Evolutionary conservation across 2,888 invertebrate species (phyloP).

Genomic region (Mimas tiliae): DNA sequence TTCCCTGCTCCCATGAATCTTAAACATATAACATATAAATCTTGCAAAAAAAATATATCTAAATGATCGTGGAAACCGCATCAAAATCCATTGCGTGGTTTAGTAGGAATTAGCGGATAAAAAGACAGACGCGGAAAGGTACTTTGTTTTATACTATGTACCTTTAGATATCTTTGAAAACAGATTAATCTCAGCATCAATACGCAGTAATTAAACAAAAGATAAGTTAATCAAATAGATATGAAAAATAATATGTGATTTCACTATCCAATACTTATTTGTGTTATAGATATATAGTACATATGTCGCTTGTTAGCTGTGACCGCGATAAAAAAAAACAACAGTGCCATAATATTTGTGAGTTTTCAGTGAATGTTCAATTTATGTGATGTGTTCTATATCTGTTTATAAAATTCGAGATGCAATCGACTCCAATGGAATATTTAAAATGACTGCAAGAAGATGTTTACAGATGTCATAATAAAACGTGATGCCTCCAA

Average conservation of each 20-base stretch:
- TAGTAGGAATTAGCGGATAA: no score
- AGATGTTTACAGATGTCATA: slow-evolving; percentile 36
- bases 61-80: no score
- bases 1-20: no score
- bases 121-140: no score
- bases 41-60: no score
- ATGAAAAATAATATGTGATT: slow-evolving; percentile 3
- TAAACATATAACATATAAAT: no score
- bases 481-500: slow-evolving; percentile 62
- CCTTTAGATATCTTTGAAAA: slow-evolving; percentile 12
- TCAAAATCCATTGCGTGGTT: no score
- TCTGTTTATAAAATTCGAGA: not conserved
- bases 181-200: slow-evolving; percentile 13
- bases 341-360: slow-evolving; percentile 15
- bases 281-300: slow-evolving; percentile 4
- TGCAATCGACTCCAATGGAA: not conserved
- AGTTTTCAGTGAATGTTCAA: not conserved
- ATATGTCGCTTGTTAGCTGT: not conserved
- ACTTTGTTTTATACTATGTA: no score
- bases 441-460: slow-evolving; percentile 8
- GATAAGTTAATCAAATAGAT: slow-evolving; percentile 16
- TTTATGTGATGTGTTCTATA: no score
- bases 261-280: slow-evolving; percentile 10
- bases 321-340: slow-evolving; percentile 1
- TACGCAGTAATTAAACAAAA: slow-evolving; percentile 6